Percentiles rank a stretch among this genome's conserved stretches.
Conservation (phyloP, 2,888 invertebrate genomes). For the Tetheella fluctuosa region DNA sequence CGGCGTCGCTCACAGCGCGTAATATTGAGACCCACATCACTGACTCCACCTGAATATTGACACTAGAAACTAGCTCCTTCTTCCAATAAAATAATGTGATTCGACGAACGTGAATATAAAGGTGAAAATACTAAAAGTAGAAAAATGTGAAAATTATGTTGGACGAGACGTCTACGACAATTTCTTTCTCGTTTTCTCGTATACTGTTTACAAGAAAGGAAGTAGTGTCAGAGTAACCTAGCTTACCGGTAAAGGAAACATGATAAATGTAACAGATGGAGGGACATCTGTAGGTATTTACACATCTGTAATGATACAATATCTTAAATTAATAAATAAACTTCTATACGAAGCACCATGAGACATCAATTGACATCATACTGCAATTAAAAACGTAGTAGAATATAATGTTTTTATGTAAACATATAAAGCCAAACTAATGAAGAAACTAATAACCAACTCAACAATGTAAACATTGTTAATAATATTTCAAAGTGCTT, state of each 20-base stretch:
- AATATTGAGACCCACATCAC: constrained; percentile 54
- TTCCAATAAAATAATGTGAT: constrained; percentile 10
- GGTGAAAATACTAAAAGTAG: neutral
- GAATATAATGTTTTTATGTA: constrained; percentile 3
- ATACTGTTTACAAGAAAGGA: neutral
- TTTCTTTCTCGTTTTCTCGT: too few species aligned
- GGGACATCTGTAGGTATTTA: too few species aligned
- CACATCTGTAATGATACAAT: too few species aligned
- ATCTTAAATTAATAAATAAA: too few species aligned
- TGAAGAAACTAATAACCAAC: constrained; percentile 37
- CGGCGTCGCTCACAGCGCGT: constrained; percentile 40
- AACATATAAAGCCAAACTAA: constrained; percentile 29
- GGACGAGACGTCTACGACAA: neutral
- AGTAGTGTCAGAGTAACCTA: too few species aligned
- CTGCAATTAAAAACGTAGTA: neutral
- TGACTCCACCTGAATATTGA: constrained; percentile 45
- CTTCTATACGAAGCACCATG: too few species aligned
- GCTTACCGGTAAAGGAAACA: too few species aligned
- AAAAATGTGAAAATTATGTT: neutral
- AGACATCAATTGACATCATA: neutral
- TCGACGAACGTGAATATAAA: neutral
- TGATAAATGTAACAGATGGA: too few species aligned
- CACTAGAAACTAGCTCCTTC: constrained; percentile 35
- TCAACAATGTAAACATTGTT: constrained; percentile 31
- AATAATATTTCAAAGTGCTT: constrained; percentile 38